These are phyloP conservation scores for Myxocyprinus asiaticus DNA, from an alignment of 2,113 vertebrate genomes.

Conservation along the genomic window DNA sequence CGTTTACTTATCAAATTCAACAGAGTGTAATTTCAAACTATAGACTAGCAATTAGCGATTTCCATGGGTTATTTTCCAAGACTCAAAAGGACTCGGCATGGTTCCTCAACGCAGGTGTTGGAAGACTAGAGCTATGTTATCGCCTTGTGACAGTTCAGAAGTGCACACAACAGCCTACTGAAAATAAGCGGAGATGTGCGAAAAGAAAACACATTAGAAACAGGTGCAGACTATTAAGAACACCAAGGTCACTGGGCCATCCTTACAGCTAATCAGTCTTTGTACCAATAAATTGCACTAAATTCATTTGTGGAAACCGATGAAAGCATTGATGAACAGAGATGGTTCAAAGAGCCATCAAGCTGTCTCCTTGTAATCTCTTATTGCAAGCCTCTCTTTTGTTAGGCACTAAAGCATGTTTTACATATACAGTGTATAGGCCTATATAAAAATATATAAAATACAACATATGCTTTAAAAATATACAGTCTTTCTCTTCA, in stretches of 20 bases:
- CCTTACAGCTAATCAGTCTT: conserved; percentile 19
- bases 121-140: neutral
- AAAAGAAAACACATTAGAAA: conserved; percentile 1
- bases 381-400: no score
- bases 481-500: no score
- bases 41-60: neutral
- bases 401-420: no score
- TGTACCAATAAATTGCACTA: neutral
- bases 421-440: no score
- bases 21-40: neutral
- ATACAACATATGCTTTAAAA: no score
- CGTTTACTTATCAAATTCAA: neutral
- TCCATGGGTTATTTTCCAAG: neutral
- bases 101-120: neutral
- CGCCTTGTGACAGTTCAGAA: neutral
- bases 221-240: conserved; percentile 11
- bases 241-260: conserved; percentile 16
- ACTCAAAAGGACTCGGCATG: neutral
- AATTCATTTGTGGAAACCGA: conserved; percentile 7
- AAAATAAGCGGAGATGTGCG: neutral
- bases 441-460: no score
- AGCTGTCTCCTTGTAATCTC: neutral
- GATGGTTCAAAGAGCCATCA: neutral
- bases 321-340: neutral
- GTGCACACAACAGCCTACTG: conserved; percentile 11